phyloP scores from a whole-genome alignment of 2,113 vertebrate species.

The Notiomystis cincta region DNA sequence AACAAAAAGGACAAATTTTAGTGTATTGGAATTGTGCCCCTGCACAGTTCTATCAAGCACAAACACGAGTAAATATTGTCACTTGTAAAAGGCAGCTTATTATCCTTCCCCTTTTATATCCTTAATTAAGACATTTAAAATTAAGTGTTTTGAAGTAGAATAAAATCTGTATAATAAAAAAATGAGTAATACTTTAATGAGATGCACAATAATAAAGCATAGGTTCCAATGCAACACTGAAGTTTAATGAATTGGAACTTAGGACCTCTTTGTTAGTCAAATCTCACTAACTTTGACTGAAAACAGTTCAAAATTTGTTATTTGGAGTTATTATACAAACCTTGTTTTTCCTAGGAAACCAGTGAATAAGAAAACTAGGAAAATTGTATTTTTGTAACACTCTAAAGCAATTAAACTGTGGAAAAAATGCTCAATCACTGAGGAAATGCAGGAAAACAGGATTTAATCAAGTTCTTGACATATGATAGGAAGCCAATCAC shows the following conservation, averaged over 20 bases:
- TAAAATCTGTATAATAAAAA: not conserved
- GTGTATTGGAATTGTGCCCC: not conserved
- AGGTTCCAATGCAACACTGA: not conserved
- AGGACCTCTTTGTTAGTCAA: not conserved
- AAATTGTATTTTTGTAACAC: not conserved
- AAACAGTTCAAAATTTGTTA: not conserved
- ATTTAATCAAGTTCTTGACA: slow-evolving; percentile 29
- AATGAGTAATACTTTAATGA: not conserved
- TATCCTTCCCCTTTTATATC: not conserved
- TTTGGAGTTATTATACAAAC: not conserved
- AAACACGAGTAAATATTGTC: not conserved
- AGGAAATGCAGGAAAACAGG: not conserved
- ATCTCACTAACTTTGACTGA: not conserved
- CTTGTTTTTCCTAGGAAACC: not conserved
- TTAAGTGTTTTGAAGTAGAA: not conserved
- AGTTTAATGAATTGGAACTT: not conserved
- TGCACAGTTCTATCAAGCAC: not conserved
- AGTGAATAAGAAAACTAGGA: not conserved
- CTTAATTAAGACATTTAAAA: not conserved
- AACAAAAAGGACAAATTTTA: not conserved
- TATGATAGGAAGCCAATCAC: not conserved
- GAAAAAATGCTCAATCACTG: not conserved
- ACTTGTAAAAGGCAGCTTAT: not conserved
- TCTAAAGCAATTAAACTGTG: slow-evolving; percentile 7
- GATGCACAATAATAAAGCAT: not conserved